These are phyloP conservation scores for Rutpela maculata DNA, from an alignment of 2,888 invertebrate species.

Conservation along the genomic window DNA sequence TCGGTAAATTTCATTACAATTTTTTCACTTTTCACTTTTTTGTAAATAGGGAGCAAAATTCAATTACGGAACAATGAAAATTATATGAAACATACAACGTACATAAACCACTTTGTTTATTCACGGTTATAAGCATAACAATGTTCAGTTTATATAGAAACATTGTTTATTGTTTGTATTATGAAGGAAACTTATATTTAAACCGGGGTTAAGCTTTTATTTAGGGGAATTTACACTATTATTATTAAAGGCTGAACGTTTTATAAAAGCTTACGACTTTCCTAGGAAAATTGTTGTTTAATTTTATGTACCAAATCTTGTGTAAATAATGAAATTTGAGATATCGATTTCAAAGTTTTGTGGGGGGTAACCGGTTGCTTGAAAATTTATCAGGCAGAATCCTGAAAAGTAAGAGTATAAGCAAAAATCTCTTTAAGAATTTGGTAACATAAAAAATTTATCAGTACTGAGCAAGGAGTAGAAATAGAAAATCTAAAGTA, in stretches of 20 bases:
- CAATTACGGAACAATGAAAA: constrained; percentile 4
- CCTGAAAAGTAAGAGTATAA: too few species aligned
- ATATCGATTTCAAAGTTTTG: neutral
- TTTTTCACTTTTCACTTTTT: constrained; percentile 2
- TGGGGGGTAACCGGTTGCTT: neutral
- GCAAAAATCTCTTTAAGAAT: too few species aligned
- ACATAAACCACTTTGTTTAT: constrained; percentile 12
- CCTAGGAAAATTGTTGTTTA: neutral
- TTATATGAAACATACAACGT: constrained; percentile 17
- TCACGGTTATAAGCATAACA: constrained; percentile 4
- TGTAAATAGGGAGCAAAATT: constrained; percentile 15
- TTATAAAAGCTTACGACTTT: neutral
- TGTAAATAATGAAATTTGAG: neutral
- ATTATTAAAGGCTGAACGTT: constrained; percentile 1
- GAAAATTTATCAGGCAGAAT: too few species aligned
- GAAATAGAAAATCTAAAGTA: too few species aligned
- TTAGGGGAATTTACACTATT: constrained; percentile 18
- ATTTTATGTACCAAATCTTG: neutral
- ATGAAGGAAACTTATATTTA: constrained; percentile 11
- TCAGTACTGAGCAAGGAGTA: too few species aligned
- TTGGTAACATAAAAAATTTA: too few species aligned
- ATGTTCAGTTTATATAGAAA: constrained; percentile 5
- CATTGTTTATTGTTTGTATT: constrained; percentile 23
- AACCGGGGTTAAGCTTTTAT: constrained; percentile 10
- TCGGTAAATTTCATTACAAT: neutral